These are phyloP conservation scores for Amblyopsis hoosieri DNA, from an alignment of 2,797 vertebrate genomes.

Conservation along the genomic window DNA sequence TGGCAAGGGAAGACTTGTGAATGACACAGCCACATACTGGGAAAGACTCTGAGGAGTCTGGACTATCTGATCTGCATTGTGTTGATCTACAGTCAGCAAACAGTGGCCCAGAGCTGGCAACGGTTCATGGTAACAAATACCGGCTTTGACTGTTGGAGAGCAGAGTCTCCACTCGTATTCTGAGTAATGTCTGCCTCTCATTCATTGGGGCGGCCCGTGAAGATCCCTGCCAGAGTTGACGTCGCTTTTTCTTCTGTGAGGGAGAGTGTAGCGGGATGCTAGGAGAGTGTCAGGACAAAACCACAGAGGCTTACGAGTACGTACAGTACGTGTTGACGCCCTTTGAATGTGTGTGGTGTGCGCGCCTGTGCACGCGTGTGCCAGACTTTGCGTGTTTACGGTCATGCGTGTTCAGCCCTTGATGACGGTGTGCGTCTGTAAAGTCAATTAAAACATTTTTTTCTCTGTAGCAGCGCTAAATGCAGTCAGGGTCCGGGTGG, in stretches of 20 bases:
- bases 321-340: slow-evolving; percentile 49
- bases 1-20: slow-evolving; percentile 29
- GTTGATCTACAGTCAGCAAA: slow-evolving; percentile 56
- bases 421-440: slow-evolving; percentile 46
- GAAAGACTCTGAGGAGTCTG: slow-evolving; percentile 42
- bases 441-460: slow-evolving; percentile 33
- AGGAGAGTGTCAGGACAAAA: slow-evolving; percentile 64
- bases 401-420: slow-evolving; percentile 43
- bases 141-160: slow-evolving; percentile 76
- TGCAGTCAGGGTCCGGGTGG: slow-evolving; percentile 35
- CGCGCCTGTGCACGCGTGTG: slow-evolving; percentile 24
- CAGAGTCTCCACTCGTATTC: slow-evolving; percentile 80
- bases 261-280: slow-evolving; percentile 49
- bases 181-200: slow-evolving; percentile 88
- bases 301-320: slow-evolving; percentile 48
- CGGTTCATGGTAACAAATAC: slow-evolving; percentile 75
- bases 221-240: slow-evolving; percentile 82
- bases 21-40: slow-evolving; percentile 33
- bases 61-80: slow-evolving; percentile 50
- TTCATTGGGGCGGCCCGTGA: slow-evolving; percentile 77
- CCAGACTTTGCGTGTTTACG: slow-evolving; percentile 29
- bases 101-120: slow-evolving; percentile 58
- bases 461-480: slow-evolving; percentile 39
- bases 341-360: slow-evolving; percentile 46
- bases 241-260: slow-evolving; percentile 74